Evolutionary conservation across 2,888 invertebrate genomes (phyloP), one percentile per base, ranked within the genome.

Genomic region (Lithophane leautieri): DNA sequence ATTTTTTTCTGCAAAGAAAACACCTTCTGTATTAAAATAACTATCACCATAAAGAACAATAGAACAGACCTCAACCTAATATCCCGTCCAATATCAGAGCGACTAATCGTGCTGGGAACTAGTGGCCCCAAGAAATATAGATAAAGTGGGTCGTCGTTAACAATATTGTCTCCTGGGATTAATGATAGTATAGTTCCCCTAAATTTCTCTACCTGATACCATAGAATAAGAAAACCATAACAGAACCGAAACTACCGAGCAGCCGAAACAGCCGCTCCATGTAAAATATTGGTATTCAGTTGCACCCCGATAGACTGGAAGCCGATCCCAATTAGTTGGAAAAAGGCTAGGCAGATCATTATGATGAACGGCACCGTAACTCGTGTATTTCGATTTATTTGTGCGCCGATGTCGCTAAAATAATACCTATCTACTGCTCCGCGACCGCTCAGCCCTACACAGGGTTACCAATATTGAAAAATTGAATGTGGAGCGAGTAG

Each of bases 91-190:
- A 89, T 89, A 90, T 88, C 88, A 78, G 74, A 85, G 81, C 88
- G 76, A 83, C 86, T 90, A 90, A 90, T 90, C 90, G 89, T 79
- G 73, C 78, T 85, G 84, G 90, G 91, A 89, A 84, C 85, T 88
- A 81, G 84, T 79, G 86, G 88, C 86, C 74, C 85, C 88, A 88
- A 90, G 90, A 90, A 91, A 90, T 90, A 88, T 89, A 88, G 92
- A 92, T 93, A 94, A 94, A 94, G 93, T 94, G 92, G 94, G 93
- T 92, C 93, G 92, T 91, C 91, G 92, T 93, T 94, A 94, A 93
- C 94, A 91, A 92, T 91, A 90, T 90, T 89, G 92, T 92, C 94
- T 91, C 93, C 74, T 74, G 90, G 94, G 95, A 93, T 93, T 94
- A 93, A 93, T 93, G 91, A 90, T 90, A 90, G 91, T 90, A 91